phyloP scores from a whole-genome alignment of 2,797 vertebrate species.

The Mallotus villosus region DNA sequence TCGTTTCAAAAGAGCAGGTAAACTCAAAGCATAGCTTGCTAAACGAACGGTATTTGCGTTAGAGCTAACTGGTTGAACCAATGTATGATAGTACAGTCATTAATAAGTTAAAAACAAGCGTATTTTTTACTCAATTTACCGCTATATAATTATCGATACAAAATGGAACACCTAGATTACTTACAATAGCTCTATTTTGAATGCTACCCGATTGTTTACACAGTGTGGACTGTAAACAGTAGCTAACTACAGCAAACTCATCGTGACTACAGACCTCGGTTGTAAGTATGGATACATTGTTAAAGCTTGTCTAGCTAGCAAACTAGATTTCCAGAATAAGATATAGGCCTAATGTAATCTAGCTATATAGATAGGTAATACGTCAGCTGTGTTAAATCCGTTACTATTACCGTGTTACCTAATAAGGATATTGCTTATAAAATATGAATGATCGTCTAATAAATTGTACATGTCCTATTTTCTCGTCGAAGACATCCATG shows the following conservation, averaged over 20 bases:
- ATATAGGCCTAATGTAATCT: neutral
- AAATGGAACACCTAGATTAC: too few relatives aligned
- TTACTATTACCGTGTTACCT: too few relatives aligned
- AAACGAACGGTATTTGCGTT: neutral
- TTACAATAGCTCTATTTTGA: neutral
- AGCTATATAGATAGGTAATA: neutral
- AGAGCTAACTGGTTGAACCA: slow-evolving; percentile 1
- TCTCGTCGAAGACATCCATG: slow-evolving; percentile 56
- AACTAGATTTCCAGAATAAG: too few relatives aligned
- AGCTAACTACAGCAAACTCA: too few relatives aligned
- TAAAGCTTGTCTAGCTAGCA: too few relatives aligned
- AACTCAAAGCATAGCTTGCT: slow-evolving; percentile 16
- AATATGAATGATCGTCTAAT: neutral
- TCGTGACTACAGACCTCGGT: too few relatives aligned
- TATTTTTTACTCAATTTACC: neutral
- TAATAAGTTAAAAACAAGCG: neutral
- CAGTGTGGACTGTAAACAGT: too few relatives aligned
- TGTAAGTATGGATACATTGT: too few relatives aligned
- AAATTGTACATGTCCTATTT: neutral
- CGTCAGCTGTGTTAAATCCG: neutral
- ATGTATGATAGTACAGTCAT: neutral
- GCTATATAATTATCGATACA: neutral
- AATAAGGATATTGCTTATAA: too few relatives aligned
- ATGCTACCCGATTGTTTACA: too few relatives aligned
- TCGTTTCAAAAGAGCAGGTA: slow-evolving; percentile 50